These are phyloP conservation scores for Temnothorax ravouxi DNA, from an alignment of 2,888 invertebrate genomes.

Conservation along the genomic window DNA sequence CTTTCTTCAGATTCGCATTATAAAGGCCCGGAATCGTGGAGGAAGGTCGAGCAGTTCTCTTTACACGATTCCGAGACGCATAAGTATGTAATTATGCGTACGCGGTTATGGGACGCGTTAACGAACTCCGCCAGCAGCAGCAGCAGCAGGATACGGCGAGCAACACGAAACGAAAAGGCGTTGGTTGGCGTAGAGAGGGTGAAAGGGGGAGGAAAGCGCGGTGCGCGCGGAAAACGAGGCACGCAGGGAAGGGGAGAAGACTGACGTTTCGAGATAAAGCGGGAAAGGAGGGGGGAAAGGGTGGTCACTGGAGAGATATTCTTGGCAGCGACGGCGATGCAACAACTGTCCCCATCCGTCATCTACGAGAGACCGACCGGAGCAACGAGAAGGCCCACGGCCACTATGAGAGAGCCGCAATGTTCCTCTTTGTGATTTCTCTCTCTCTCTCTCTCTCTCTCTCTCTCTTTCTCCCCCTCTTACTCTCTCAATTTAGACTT, in stretches of 20 bases:
- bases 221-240: constrained; percentile 32
- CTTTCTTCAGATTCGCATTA: background rate
- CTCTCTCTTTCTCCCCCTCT: too few species aligned
- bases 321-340: constrained; percentile 82
- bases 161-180: constrained; percentile 67
- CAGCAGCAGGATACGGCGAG: constrained; percentile 59
- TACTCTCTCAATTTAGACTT: background rate
- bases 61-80: constrained; percentile 23
- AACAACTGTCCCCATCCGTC: constrained; percentile 85
- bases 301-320: constrained; percentile 79
- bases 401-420: constrained; percentile 51
- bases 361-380: constrained; percentile 73
- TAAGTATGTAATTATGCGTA: constrained; percentile 58
- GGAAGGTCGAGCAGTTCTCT: constrained; percentile 9
- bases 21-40: background rate
- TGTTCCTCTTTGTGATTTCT: constrained; percentile 52
- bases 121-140: constrained; percentile 51
- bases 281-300: constrained; percentile 53
- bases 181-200: constrained; percentile 58
- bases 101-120: constrained; percentile 45
- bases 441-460: background rate
- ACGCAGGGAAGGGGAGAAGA: constrained; percentile 52
- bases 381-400: constrained; percentile 68
- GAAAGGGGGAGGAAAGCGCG: constrained; percentile 45
- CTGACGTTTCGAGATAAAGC: constrained; percentile 72